Percentiles rank a stretch among this genome's conserved stretches.
These are phyloP conservation scores for Nymphicus hollandicus DNA, from an alignment of 2,113 vertebrate genomes.

Conservation along the genomic window DNA sequence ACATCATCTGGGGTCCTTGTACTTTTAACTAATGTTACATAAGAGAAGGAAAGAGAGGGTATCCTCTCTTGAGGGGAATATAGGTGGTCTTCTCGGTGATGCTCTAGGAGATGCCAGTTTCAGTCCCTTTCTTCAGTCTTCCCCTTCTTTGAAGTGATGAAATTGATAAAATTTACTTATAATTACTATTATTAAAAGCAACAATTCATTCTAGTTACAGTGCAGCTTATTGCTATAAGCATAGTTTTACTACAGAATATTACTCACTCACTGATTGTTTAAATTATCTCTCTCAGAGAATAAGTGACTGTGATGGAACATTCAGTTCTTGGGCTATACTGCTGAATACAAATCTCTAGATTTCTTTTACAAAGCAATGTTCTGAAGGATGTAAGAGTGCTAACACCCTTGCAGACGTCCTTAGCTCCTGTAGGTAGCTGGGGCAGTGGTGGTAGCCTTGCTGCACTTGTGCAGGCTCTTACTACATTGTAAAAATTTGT, in stretches of 20 bases:
- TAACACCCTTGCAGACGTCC: not conserved
- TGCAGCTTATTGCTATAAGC: not conserved
- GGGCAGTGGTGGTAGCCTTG: not conserved
- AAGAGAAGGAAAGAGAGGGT: not conserved
- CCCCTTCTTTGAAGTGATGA: not conserved
- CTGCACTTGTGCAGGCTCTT: not conserved
- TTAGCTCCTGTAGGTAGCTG: not conserved
- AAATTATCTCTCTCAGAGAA: not conserved
- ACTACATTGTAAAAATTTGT: not conserved
- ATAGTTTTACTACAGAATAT: not conserved
- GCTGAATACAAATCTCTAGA: not conserved
- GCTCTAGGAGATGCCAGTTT: not conserved
- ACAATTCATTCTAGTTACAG: not conserved
- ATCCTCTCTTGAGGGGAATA: not conserved
- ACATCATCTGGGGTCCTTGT: not conserved
- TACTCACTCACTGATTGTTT: not conserved
- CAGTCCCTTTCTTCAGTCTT: not conserved
- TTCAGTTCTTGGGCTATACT: not conserved
- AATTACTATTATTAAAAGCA: constrained; percentile 29
- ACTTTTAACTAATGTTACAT: not conserved
- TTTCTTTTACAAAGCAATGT: not conserved
- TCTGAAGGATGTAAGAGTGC: not conserved
- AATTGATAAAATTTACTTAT: not conserved
- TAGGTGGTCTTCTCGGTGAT: not conserved
- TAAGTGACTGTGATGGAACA: not conserved